Conservation (phyloP, 2,888 invertebrate species). For the Mesorhabditis sp. region DNA sequence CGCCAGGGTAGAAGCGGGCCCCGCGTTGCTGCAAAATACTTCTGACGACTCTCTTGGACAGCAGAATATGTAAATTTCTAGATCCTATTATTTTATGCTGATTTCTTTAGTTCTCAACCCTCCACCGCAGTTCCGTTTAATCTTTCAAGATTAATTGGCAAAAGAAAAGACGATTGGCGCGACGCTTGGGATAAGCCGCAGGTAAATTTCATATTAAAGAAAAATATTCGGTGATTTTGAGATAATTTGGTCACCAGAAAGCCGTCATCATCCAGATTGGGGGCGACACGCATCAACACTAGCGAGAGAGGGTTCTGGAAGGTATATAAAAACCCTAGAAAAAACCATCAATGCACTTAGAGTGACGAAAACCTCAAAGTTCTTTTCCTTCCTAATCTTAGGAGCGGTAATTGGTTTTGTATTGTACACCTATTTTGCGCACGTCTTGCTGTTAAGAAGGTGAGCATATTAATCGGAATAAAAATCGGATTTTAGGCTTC, state of each 20-base stretch:
- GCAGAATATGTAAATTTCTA: too few species aligned
- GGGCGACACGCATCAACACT: conserved; percentile 17
- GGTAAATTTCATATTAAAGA: background rate
- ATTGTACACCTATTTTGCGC: conserved; percentile 40
- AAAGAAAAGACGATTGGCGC: conserved; percentile 39
- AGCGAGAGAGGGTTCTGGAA: background rate
- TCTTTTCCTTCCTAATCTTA: conserved; percentile 41
- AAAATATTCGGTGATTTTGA: conserved; percentile 2
- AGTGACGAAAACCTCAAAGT: conserved; percentile 30
- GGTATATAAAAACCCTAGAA: background rate
- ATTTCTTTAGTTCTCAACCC: too few species aligned
- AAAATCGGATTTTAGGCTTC: background rate
- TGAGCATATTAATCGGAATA: conserved; percentile 6
- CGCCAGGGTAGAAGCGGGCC: too few species aligned
- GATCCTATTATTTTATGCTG: too few species aligned
- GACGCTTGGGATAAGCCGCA: conserved; percentile 19
- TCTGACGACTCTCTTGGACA: too few species aligned
- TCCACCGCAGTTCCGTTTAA: conserved; percentile 16
- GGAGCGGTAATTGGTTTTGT: conserved; percentile 44
- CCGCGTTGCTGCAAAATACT: too few species aligned
- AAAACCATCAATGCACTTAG: conserved; percentile 18
- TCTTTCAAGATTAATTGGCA: conserved; percentile 22
- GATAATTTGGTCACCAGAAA: conserved; percentile 40
- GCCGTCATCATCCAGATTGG: conserved; percentile 36
- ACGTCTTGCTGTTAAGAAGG: conserved; percentile 35